phyloP scores from a whole-genome alignment of 2,797 vertebrate species.

The Anomalospiza imberbis region DNA sequence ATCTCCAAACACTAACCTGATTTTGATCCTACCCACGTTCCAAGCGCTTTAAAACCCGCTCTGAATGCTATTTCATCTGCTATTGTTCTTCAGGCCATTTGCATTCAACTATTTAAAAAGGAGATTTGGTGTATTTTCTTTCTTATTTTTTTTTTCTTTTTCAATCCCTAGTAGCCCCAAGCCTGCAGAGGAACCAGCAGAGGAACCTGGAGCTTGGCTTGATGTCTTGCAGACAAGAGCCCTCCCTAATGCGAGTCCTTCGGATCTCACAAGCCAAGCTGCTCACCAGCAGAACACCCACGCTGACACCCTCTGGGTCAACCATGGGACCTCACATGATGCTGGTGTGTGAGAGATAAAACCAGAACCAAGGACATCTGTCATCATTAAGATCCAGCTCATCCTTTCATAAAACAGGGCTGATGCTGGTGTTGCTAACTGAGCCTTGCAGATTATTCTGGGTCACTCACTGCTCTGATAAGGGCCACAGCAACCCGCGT shows the following conservation, averaged over 20 bases:
- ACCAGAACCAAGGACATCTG: background rate
- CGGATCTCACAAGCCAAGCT: accelerated
- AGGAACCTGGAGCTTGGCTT: background rate
- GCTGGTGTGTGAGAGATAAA: background rate
- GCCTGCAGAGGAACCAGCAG: background rate
- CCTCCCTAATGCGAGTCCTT: background rate
- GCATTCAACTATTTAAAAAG: constrained; percentile 50
- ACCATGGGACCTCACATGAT: background rate
- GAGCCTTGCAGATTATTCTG: background rate
- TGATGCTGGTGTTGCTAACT: background rate
- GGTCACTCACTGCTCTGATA: background rate
- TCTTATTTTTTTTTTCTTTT: background rate
- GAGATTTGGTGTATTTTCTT: constrained; percentile 53
- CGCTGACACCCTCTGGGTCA: background rate
- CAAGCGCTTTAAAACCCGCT: constrained; percentile 28
- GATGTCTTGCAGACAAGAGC: background rate
- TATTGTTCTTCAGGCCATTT: constrained; percentile 64
- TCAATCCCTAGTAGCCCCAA: background rate
- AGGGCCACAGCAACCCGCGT: background rate
- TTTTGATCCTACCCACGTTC: constrained; percentile 61
- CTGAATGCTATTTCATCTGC: constrained; percentile 57
- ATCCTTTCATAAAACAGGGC: background rate
- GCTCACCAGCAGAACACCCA: background rate
- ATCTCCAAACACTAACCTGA: constrained; percentile 61
- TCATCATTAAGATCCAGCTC: background rate